Percentiles rank a stretch among this genome's conserved stretches.
Evolutionary conservation across 2,113 vertebrate species (phyloP).

Genomic region (Murina feae): DNA sequence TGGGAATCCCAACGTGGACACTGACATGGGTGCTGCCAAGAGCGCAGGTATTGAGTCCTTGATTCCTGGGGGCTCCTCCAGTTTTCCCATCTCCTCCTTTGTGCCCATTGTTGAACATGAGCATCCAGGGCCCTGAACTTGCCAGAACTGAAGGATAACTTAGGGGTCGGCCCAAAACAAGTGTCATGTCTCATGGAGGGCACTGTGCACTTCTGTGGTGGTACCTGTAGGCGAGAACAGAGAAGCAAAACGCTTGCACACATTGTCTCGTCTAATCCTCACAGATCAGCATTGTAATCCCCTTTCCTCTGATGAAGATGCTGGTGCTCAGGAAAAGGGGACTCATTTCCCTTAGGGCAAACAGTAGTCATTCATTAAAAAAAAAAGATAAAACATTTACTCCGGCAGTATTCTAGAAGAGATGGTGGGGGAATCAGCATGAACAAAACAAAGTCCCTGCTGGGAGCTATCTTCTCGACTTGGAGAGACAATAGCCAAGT

Average conservation of each 20-base stretch:
- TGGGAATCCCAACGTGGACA: background rate
- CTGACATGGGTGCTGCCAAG: background rate
- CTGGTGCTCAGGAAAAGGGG: background rate
- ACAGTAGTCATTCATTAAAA: background rate
- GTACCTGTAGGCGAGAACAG: slow-evolving; percentile 23
- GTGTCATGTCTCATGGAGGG: background rate
- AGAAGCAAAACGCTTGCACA: background rate
- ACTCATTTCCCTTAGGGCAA: background rate
- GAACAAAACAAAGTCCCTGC: background rate
- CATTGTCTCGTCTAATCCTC: background rate
- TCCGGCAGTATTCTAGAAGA: background rate
- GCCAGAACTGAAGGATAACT: background rate
- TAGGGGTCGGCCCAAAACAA: background rate
- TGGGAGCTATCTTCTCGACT: background rate
- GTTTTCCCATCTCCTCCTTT: slow-evolving; percentile 1
- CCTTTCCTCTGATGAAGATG: background rate
- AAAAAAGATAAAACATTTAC: background rate
- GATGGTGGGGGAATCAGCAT: background rate
- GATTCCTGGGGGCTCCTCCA: background rate
- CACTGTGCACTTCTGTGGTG: background rate
- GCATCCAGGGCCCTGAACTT: background rate
- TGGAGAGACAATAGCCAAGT: background rate
- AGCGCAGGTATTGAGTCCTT: background rate
- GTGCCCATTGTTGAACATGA: background rate
- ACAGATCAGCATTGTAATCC: background rate